Percentiles rank a stretch among this genome's conserved stretches.
Conservation (phyloP, 2,113 vertebrate genomes). For the Phrynocephalus versicolor region DNA sequence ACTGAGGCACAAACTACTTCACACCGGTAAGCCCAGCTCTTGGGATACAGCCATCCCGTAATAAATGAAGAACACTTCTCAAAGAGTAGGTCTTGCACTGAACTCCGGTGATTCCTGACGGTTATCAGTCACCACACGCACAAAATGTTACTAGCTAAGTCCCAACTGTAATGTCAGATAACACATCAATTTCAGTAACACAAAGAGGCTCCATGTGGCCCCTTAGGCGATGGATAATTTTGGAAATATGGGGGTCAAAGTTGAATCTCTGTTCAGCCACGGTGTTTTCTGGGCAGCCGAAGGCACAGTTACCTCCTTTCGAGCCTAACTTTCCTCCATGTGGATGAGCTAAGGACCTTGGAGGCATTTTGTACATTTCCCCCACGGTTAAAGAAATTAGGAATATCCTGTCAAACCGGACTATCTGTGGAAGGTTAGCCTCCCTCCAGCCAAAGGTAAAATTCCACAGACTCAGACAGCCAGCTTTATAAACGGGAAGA, state of each 20-base stretch:
- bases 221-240: too few species aligned
- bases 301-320: background rate
- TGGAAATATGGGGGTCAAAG: background rate
- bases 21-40: rapidly evolving
- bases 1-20: rapidly evolving
- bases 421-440: background rate
- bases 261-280: background rate
- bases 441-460: background rate
- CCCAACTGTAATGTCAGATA: too few species aligned
- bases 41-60: background rate
- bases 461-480: background rate
- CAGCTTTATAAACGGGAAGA: background rate
- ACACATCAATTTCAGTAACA: background rate
- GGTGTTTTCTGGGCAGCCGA: background rate
- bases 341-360: background rate
- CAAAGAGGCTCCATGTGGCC: background rate
- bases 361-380: background rate
- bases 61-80: background rate
- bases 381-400: too few species aligned
- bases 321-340: background rate
- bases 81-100: background rate
- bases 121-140: background rate
- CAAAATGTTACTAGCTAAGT: background rate
- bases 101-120: background rate
- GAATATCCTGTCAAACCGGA: background rate